phyloP scores from a whole-genome alignment of 2,888 invertebrate genomes.

The Acleris cristana region DNA sequence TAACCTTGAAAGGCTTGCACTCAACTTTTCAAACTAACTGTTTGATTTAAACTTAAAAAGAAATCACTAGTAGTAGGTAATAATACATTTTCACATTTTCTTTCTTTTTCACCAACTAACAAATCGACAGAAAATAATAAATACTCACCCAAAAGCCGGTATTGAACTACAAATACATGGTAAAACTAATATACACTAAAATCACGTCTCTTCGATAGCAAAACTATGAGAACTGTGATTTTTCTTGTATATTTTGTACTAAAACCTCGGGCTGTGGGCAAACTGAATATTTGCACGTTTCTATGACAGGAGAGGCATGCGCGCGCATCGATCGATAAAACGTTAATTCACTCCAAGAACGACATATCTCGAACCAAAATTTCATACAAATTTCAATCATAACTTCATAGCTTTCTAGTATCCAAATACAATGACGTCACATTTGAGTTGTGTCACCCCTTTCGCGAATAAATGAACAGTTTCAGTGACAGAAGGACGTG shows the following conservation, averaged over 20 bases:
- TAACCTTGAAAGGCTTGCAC: neutral
- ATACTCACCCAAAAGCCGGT: slow-evolving; percentile 3
- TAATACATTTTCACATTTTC: slow-evolving; percentile 1
- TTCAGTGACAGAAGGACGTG: no score
- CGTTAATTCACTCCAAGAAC: slow-evolving; percentile 12
- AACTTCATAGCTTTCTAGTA: no score
- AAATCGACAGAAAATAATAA: neutral
- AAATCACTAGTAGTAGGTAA: neutral
- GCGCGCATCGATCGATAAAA: slow-evolving; percentile 75
- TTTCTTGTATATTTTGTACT: slow-evolving; percentile 15
- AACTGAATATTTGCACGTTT: slow-evolving; percentile 61
- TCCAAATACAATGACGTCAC: no score
- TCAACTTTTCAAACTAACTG: neutral
- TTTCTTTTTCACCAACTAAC: neutral
- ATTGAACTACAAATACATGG: slow-evolving; percentile 8
- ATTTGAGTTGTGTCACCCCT: no score
- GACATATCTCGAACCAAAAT: neutral
- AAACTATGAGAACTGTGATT: slow-evolving; percentile 16
- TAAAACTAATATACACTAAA: neutral
- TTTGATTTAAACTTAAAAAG: neutral
- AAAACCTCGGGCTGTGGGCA: slow-evolving; percentile 50
- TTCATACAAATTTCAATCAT: no score
- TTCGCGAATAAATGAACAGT: no score
- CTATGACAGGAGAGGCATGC: slow-evolving; percentile 60
- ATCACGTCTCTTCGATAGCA: slow-evolving; percentile 28